These are phyloP conservation scores for Acromyrmex heyeri DNA, from an alignment of 1,140 invertebrate genomes.

Conservation along the genomic window DNA sequence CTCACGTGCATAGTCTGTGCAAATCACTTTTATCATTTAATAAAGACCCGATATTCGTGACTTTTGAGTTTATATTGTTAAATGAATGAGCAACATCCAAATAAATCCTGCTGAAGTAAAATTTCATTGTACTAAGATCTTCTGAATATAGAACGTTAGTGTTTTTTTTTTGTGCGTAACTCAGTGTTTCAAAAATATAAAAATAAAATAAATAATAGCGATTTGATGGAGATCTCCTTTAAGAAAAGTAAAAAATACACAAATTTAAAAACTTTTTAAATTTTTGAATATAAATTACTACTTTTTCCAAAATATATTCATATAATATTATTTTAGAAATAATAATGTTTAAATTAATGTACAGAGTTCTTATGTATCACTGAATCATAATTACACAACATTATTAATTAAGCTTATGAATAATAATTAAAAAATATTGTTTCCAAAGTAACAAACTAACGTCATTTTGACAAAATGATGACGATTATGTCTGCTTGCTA, in stretches of 20 bases:
- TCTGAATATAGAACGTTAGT: neutral
- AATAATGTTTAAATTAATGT: too few relatives aligned
- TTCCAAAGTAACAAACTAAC: too few relatives aligned
- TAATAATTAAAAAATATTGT: neutral
- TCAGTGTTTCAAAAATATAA: neutral
- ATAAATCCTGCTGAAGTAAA: conserved; percentile 29
- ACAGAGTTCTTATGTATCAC: neutral
- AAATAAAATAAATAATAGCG: conserved; percentile 1
- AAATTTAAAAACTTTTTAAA: neutral
- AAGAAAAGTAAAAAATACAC: neutral
- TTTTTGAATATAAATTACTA: neutral
- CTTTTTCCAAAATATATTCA: neutral
- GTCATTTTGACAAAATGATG: too few relatives aligned
- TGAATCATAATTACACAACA: neutral
- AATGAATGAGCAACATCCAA: conserved; percentile 8
- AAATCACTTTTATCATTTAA: conserved; percentile 46
- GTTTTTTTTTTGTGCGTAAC: neutral
- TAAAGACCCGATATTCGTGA: conserved; percentile 41
- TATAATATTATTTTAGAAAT: neutral
- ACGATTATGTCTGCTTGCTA: too few relatives aligned
- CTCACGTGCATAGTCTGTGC: neutral
- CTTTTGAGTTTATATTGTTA: neutral
- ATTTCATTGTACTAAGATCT: neutral
- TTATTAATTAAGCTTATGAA: neutral
- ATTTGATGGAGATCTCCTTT: too few relatives aligned